Evolutionary conservation across 1,140 invertebrate species (phyloP).

Genomic region (Rhynchophorus ferrugineus): DNA sequence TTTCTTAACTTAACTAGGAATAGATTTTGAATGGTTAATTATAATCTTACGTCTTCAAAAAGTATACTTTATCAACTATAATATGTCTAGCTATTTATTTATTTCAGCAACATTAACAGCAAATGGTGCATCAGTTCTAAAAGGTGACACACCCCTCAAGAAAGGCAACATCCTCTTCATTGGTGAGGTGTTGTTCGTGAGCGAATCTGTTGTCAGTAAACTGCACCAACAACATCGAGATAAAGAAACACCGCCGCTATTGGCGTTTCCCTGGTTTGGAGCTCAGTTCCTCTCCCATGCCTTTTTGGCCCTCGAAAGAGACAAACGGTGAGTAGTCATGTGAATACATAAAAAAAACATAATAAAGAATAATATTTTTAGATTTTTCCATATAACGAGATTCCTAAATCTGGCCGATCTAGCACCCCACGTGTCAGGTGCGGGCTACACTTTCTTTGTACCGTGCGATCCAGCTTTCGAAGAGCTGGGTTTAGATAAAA

Average conservation of each 20-base stretch:
- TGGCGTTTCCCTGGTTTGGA: constrained; percentile 55
- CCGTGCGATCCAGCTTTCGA: constrained; percentile 53
- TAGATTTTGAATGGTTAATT: too few relatives aligned
- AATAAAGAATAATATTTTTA: constrained; percentile 11
- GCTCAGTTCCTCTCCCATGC: constrained; percentile 56
- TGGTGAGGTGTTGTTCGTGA: constrained; percentile 53
- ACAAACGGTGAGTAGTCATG: constrained; percentile 30
- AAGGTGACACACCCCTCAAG: constrained; percentile 50
- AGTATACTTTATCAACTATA: too few relatives aligned
- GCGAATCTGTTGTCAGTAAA: constrained; percentile 50
- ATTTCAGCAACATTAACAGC: constrained; percentile 44
- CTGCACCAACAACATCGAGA: constrained; percentile 53
- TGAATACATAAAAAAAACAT: neutral
- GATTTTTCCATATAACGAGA: constrained; percentile 50
- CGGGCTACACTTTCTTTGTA: constrained; percentile 57
- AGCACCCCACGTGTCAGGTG: constrained; percentile 49
- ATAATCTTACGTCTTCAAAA: too few relatives aligned
- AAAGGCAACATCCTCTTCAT: constrained; percentile 55
- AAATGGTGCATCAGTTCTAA: constrained; percentile 51
- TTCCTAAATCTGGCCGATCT: constrained; percentile 53
- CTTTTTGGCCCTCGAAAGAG: constrained; percentile 50
- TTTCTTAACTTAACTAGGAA: too few relatives aligned
- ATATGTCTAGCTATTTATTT: too few relatives aligned
- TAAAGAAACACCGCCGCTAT: constrained; percentile 54
- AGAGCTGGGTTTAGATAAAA: constrained; percentile 45